A percentile compares a stretch with the other conserved stretches of the same genome.
These are phyloP conservation scores for Drosophila imparisetae DNA, from an alignment of 2,888 invertebrate genomes.

Conservation along the genomic window DNA sequence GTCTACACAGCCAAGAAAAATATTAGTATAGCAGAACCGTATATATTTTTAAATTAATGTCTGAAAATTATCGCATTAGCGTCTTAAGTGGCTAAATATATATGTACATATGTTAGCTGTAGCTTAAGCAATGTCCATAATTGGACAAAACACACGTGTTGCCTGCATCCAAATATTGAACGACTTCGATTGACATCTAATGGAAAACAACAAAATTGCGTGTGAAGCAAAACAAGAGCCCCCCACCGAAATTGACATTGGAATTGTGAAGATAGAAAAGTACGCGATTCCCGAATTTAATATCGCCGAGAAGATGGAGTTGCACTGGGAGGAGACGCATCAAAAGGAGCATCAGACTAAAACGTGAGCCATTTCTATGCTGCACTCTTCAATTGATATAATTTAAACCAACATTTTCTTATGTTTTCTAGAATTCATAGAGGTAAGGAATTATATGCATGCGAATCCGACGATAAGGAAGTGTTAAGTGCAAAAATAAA, in stretches of 20 bases:
- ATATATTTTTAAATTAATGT: slow-evolving; percentile 10
- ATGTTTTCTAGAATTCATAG: slow-evolving; percentile 25
- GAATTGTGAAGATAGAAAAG: slow-evolving; percentile 31
- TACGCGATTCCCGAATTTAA: slow-evolving; percentile 11
- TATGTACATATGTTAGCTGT: background rate
- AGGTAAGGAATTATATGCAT: slow-evolving; percentile 7
- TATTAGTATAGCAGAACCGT: slow-evolving; percentile 2
- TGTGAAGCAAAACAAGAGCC: background rate
- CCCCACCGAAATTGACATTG: slow-evolving; percentile 26
- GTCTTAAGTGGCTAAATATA: slow-evolving; percentile 5
- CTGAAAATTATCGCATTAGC: slow-evolving; percentile 14
- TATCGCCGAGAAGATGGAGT: slow-evolving; percentile 21
- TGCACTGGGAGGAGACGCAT: slow-evolving; percentile 26
- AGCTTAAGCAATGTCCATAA: slow-evolving; percentile 14
- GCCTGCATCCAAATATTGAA: background rate
- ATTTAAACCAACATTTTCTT: background rate
- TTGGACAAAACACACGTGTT: background rate
- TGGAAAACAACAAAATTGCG: slow-evolving; percentile 18
- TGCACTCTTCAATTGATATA: background rate
- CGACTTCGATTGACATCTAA: slow-evolving; percentile 6
- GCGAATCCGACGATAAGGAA: background rate
- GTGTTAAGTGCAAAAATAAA: background rate
- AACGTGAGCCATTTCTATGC: slow-evolving; percentile 3
- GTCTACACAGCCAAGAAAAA: background rate
- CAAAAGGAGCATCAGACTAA: slow-evolving; percentile 19